phyloP scores from a whole-genome alignment of 2,113 vertebrate genomes.

The Siniperca knerii region DNA sequence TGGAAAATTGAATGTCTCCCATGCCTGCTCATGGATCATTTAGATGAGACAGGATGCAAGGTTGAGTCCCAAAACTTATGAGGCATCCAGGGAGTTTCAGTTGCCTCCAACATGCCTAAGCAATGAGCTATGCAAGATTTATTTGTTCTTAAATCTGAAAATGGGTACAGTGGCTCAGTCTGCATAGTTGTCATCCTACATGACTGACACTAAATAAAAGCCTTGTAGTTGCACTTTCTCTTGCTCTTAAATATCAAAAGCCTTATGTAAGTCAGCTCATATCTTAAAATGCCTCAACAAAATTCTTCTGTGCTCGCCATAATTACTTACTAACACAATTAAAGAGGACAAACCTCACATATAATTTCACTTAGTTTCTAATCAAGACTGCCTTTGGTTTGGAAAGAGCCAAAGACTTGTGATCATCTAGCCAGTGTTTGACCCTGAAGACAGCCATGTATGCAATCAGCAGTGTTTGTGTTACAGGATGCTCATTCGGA shows the following conservation, averaged over 20 bases:
- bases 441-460: constrained; percentile 9
- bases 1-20: constrained; percentile 38
- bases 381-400: constrained; percentile 1
- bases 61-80: constrained; percentile 46
- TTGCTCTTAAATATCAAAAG: background rate
- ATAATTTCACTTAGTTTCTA: constrained; percentile 4
- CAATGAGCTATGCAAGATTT: constrained; percentile 45
- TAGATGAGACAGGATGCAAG: constrained; percentile 46
- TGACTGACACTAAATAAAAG: constrained; percentile 10
- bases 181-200: constrained; percentile 15
- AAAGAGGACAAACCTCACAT: constrained; percentile 3
- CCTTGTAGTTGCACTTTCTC: background rate
- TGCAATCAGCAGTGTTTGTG: constrained; percentile 41
- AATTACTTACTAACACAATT: constrained; percentile 1
- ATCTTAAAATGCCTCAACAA: background rate
- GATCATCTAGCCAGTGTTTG: background rate
- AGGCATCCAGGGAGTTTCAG: constrained; percentile 53
- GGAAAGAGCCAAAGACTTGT: background rate
- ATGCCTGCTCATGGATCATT: constrained; percentile 44
- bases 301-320: background rate
- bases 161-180: background rate
- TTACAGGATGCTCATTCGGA: constrained; percentile 93
- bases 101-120: constrained; percentile 56
- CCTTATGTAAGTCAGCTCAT: background rate
- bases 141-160: constrained; percentile 52